phyloP scores from a whole-genome alignment of 2,888 invertebrate species.

The Hypomecis punctinalis region DNA sequence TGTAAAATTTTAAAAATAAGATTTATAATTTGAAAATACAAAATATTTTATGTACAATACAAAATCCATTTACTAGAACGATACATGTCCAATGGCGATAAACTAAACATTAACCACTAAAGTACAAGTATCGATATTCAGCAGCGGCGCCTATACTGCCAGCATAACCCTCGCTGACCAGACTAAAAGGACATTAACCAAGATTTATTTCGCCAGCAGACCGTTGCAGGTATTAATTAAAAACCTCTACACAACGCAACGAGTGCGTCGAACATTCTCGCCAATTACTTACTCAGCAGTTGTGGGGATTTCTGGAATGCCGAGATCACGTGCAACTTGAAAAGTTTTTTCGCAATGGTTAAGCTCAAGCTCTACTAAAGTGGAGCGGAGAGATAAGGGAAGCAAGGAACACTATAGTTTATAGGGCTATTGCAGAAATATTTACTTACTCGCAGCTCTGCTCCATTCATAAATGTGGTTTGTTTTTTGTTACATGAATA shows the following conservation, averaged over 20 bases:
- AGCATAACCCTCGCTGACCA: slow-evolving; percentile 56
- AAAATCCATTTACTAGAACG: no score
- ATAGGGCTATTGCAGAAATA: no score
- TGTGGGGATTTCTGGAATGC: slow-evolving; percentile 37
- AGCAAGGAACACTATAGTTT: no score
- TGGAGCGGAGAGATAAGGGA: no score
- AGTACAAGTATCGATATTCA: slow-evolving; percentile 1
- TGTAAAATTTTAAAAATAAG: no score
- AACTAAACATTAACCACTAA: no score
- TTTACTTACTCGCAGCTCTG: no score
- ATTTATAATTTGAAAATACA: no score
- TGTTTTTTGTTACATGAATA: no score
- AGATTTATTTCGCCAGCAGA: slow-evolving; percentile 76
- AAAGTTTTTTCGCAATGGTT: slow-evolving; percentile 3
- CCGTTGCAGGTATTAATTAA: slow-evolving; percentile 77
- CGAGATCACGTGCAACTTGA: slow-evolving; percentile 1
- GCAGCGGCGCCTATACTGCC: slow-evolving; percentile 14
- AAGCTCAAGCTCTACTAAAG: background rate
- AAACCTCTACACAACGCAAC: slow-evolving; percentile 70
- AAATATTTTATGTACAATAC: no score
- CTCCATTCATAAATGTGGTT: no score
- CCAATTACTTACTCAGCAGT: slow-evolving; percentile 57
- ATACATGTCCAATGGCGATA: no score
- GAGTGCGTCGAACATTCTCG: slow-evolving; percentile 62
- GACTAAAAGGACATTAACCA: slow-evolving; percentile 81